Conservation (phyloP, 2,888 invertebrate species). For the Sinotaia quadrata region DNA sequence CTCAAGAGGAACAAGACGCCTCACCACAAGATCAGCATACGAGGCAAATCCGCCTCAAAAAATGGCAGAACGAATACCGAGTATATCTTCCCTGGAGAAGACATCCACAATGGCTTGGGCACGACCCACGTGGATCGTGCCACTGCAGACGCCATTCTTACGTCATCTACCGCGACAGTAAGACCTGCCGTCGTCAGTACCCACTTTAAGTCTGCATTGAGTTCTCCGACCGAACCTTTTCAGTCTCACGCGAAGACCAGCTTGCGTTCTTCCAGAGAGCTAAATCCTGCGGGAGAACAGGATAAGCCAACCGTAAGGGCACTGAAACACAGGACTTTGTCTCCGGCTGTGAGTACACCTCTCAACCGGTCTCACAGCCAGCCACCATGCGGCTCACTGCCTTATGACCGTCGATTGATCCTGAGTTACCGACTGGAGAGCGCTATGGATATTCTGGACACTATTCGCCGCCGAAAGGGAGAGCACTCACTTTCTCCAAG, state of each 20-base stretch:
- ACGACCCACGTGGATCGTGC: neutral
- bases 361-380: slow-evolving; percentile 27
- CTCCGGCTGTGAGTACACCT: too few relatives aligned
- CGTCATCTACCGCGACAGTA: neutral
- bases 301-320: neutral
- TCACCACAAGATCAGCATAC: slow-evolving; percentile 26
- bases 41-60: slow-evolving; percentile 1
- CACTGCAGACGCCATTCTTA: neutral
- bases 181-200: too few relatives aligned
- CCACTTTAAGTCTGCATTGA: too few relatives aligned
- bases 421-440: slow-evolving; percentile 62
- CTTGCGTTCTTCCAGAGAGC: too few relatives aligned
- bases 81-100: too few relatives aligned
- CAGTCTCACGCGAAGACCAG: too few relatives aligned
- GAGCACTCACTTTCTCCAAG: slow-evolving; percentile 53
- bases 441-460: slow-evolving; percentile 67
- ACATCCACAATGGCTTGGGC: neutral
- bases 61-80: neutral
- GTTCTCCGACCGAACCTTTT: too few relatives aligned
- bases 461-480: slow-evolving; percentile 45
- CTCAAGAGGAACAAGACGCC: slow-evolving; percentile 56
- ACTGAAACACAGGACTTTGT: too few relatives aligned
- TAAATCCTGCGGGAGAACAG: too few relatives aligned
- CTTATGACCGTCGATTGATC: slow-evolving; percentile 51
- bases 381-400: slow-evolving; percentile 26